phyloP scores from a whole-genome alignment of 2,797 vertebrate genomes.

The Telmatherina bonti region DNA sequence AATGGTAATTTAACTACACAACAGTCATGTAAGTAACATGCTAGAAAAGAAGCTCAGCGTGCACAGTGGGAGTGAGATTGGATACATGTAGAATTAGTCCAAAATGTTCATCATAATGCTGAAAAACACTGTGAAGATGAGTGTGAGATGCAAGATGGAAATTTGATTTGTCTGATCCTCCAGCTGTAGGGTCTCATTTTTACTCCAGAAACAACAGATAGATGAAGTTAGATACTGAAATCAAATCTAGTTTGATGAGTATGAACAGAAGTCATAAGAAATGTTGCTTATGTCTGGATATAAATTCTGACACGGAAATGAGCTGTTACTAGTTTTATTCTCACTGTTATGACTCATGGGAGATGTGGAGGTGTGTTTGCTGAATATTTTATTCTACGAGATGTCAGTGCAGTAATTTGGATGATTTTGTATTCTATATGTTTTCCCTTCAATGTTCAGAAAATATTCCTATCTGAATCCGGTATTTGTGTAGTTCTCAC shows the following conservation, averaged over 20 bases:
- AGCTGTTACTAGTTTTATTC: neutral
- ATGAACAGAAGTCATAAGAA: neutral
- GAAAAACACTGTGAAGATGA: neutral
- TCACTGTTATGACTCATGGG: neutral
- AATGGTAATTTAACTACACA: no score
- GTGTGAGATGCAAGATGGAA: neutral
- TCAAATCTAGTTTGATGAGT: neutral
- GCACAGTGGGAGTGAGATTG: neutral
- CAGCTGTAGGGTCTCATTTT: neutral
- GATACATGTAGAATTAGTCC: neutral
- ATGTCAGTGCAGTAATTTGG: neutral
- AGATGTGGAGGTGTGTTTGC: neutral
- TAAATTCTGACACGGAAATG: neutral
- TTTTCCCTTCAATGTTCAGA: neutral
- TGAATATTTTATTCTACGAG: neutral
- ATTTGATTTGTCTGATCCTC: neutral
- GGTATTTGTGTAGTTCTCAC: neutral
- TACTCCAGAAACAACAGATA: neutral
- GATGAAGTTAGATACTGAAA: no score
- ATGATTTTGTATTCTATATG: neutral
- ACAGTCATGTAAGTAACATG: no score
- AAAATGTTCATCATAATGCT: neutral
- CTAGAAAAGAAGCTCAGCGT: no score
- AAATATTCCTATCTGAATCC: neutral
- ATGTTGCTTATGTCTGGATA: neutral